These are phyloP conservation scores for Frankliniella fusca DNA, from an alignment of 2,888 invertebrate genomes.

Conservation along the genomic window DNA sequence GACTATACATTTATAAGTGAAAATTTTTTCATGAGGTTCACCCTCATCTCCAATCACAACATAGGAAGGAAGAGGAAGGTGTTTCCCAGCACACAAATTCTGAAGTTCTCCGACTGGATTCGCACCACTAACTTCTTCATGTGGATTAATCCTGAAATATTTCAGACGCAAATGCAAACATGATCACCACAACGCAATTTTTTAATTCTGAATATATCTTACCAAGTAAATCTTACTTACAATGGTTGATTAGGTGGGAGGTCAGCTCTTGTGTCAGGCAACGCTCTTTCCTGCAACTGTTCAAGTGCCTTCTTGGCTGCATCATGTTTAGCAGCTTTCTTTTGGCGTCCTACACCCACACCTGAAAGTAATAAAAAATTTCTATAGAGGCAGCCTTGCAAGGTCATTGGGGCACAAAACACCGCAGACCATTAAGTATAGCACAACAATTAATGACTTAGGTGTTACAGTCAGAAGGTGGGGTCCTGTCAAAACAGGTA, in stretches of 20 bases:
- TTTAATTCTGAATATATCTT: not conserved
- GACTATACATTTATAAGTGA: not conserved
- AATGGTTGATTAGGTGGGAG: not conserved
- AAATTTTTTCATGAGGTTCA: not conserved
- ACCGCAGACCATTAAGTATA: too few species aligned
- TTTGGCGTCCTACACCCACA: not conserved
- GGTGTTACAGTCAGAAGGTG: too few species aligned
- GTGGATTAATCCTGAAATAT: not conserved
- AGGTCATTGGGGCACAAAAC: too few species aligned
- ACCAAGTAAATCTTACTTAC: not conserved
- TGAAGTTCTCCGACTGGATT: constrained; percentile 7
- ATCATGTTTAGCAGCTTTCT: constrained; percentile 4
- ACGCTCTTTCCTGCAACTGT: not conserved
- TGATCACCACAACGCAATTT: not conserved
- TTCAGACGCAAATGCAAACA: not conserved
- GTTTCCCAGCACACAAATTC: not conserved
- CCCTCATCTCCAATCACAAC: not conserved
- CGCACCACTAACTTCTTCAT: not conserved
- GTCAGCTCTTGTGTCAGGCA: not conserved
- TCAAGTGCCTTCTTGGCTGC: not conserved
- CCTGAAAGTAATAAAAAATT: not conserved
- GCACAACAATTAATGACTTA: too few species aligned
- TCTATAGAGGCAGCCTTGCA: too few species aligned
- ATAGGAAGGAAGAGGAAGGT: not conserved
- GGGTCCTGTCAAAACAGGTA: too few species aligned